Conservation (phyloP, 64 coral and sea anemone genomes). For the Actinia equina region DNA sequence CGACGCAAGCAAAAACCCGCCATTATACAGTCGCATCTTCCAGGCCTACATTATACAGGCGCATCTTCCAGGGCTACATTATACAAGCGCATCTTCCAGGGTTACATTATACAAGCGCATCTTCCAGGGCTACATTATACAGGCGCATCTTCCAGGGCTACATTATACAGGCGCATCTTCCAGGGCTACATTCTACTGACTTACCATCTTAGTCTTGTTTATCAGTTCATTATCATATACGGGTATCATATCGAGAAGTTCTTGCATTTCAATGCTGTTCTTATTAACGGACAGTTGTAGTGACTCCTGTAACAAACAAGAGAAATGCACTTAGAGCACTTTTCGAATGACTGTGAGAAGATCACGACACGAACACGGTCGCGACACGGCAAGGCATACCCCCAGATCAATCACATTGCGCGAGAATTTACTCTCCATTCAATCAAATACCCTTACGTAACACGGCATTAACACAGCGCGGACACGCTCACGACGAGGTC, state of each 20-base stretch:
- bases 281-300: constrained; percentile 74
- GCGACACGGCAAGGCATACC: too few relatives aligned
- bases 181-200: too few relatives aligned
- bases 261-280: constrained; percentile 72
- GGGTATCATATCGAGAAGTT: constrained; percentile 78
- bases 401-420: too few relatives aligned
- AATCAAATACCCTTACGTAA: too few relatives aligned
- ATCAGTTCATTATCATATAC: constrained; percentile 33
- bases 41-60: too few relatives aligned
- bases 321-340: neutral
- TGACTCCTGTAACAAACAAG: constrained; percentile 47
- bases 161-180: too few relatives aligned
- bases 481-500: too few relatives aligned
- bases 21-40: neutral
- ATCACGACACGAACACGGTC: too few relatives aligned
- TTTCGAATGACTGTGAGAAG: too few relatives aligned
- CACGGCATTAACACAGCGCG: too few relatives aligned
- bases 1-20: too few relatives aligned
- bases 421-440: too few relatives aligned
- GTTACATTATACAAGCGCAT: neutral
- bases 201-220: constrained; percentile 76
- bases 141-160: neutral
- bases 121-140: neutral
- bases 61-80: neutral
- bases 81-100: neutral